Base-by-base conservation (phyloP, 2,113 vertebrate species). In the Thermophis baileyi region DNA sequence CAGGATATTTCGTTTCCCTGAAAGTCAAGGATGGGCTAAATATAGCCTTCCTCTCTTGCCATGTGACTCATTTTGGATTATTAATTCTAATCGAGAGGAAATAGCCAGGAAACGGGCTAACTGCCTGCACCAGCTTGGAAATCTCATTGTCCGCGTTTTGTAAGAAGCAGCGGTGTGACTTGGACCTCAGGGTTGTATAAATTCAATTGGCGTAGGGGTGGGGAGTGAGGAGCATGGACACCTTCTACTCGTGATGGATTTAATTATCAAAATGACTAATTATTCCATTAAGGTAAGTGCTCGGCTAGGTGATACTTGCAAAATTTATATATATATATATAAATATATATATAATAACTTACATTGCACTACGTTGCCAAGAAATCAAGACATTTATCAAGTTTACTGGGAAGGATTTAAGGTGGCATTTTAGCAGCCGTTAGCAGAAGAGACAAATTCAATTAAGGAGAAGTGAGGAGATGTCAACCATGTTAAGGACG, bases 251-350 rank as follows among this genome's bases (percentile, higher is more conserved):
- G 97, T 98, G 98, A 97, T 98, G 98, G 98, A 99, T 99, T 99
- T 98, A 99, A 99, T 99, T 98, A 99, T 99, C 98, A 99, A 98
- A 98, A 98, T 99, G 98, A 99, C 98, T 99, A 99, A 99, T 99
- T 99, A 98, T 99, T 99, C 98, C 98, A 99, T 99, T 99, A 99
- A 98, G 98, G 97, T 98, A 97, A 98, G 98, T 97, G 98, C 97
- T 98, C 98, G 96, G 98, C 98, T 98, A 99, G 98, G 98, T 98
- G 98, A 98, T 98, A 98, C 98, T 98, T 98, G 97, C 98, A 98
- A 98, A 99, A 99, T 98, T 98, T 50, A 50, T 50, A 50, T 50
- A 50, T 50, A 50, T 50, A 50, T 50, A 11, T 50, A 44, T 44
- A 50, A 20, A 22, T 27, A 25, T 57, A 57, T 57, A 98, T 98